Conservation (phyloP, 2,888 invertebrate species). For the Patella depressa region DNA sequence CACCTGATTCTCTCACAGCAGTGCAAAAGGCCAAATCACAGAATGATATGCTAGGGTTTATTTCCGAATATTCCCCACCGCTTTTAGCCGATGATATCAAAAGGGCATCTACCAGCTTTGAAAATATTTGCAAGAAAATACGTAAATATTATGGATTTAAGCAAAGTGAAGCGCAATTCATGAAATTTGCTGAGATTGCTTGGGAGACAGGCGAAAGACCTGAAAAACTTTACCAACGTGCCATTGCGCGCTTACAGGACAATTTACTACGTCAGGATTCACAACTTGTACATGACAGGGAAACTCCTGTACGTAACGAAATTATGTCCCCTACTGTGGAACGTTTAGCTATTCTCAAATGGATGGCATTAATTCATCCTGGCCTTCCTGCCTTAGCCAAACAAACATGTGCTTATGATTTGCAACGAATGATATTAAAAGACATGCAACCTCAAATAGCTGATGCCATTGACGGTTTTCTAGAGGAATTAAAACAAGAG, state of each 20-base stretch:
- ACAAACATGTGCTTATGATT: conserved; percentile 21
- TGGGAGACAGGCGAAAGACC: conserved; percentile 34
- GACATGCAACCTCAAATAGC: conserved; percentile 4
- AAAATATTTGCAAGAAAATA: conserved; percentile 37
- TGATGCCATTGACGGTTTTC: conserved; percentile 2
- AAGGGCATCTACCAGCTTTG: conserved; percentile 28
- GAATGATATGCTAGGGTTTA: background rate
- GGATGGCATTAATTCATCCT: conserved; percentile 28
- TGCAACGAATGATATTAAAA: conserved; percentile 10
- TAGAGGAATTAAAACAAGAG: background rate
- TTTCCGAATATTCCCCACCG: background rate
- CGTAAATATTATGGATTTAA: conserved; percentile 35
- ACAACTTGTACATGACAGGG: conserved; percentile 27
- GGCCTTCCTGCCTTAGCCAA: conserved; percentile 19
- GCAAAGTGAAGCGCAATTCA: conserved; percentile 17
- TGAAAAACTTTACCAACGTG: conserved; percentile 15
- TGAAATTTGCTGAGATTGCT: conserved; percentile 32
- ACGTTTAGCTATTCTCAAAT: conserved; percentile 28
- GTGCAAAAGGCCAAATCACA: background rate
- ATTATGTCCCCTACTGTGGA: conserved; percentile 31
- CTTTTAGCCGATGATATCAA: no score
- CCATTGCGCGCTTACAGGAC: conserved; percentile 18
- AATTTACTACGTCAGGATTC: conserved; percentile 22
- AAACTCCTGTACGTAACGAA: conserved; percentile 14
- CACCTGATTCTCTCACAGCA: background rate